These are phyloP conservation scores for Boleophthalmus pectinirostris DNA, from an alignment of 2,113 vertebrate genomes.

Conservation along the genomic window DNA sequence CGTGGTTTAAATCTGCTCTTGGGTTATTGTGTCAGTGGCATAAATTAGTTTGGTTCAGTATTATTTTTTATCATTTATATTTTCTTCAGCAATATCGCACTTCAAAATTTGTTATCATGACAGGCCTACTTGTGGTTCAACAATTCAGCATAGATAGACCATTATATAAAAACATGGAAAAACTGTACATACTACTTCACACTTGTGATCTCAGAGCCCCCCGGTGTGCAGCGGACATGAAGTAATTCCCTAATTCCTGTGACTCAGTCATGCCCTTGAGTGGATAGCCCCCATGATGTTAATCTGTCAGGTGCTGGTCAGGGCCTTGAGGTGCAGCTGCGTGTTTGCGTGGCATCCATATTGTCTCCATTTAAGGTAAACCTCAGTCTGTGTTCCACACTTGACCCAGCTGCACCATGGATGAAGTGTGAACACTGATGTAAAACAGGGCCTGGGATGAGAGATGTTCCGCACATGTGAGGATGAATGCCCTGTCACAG, in stretches of 20 bases:
- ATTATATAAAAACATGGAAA: background rate
- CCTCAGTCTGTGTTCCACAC: conserved; percentile 36
- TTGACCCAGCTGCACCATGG: conserved; percentile 47
- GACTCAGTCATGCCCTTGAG: conserved; percentile 61
- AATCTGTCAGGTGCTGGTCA: conserved; percentile 21
- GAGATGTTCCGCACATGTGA: conserved; percentile 14
- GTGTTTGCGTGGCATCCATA: conserved; percentile 12
- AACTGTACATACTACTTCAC: conserved; percentile 21
- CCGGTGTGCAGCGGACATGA: conserved; percentile 41
- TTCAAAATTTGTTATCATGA: too few relatives aligned
- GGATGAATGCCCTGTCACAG: conserved; percentile 17
- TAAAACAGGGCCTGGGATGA: conserved; percentile 50
- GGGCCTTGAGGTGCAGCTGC: conserved; percentile 32
- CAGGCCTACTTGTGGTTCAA: background rate
- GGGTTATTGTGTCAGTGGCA: too few relatives aligned
- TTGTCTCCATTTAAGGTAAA: conserved; percentile 48
- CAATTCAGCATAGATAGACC: background rate
- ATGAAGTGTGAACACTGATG: conserved; percentile 64
- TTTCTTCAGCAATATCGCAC: too few relatives aligned
- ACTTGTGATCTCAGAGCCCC: conserved; percentile 37
- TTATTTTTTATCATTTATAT: too few relatives aligned
- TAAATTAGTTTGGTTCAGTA: too few relatives aligned
- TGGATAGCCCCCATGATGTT: conserved; percentile 24
- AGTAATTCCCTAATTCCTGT: conserved; percentile 54
- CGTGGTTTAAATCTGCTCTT: too few relatives aligned